Conservation (phyloP, 1,140 invertebrate genomes). For the Melipona quadrifasciata region DNA sequence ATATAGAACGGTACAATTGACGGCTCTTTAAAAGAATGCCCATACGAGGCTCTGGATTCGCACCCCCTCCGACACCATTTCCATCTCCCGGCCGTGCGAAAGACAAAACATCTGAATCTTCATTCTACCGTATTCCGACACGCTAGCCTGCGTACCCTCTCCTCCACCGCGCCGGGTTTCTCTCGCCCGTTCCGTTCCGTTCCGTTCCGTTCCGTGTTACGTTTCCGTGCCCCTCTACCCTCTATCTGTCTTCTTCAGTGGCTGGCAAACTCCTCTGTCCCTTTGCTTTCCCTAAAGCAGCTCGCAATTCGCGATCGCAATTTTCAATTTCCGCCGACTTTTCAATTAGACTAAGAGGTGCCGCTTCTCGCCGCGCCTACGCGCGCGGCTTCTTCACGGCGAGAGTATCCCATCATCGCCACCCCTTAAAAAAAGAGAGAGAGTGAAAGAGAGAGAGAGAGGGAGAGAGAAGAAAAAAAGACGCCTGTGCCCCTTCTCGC, state of each 20-base stretch:
- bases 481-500: conserved; percentile 56
- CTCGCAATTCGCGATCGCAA: conserved; percentile 82
- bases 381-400: conserved; percentile 63
- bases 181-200: conserved; percentile 41
- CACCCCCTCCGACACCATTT: conserved; percentile 57
- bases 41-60: conserved; percentile 75
- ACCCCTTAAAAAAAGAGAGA: conserved; percentile 30
- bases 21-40: conserved; percentile 79
- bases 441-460: too few relatives aligned
- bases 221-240: conserved; percentile 49
- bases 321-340: conserved; percentile 82
- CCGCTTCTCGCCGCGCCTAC: conserved; percentile 67
- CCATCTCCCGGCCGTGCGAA: conserved; percentile 65
- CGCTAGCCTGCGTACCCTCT: conserved; percentile 66
- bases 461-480: background rate
- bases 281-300: conserved; percentile 74
- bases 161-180: background rate
- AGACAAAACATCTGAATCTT: conserved; percentile 80
- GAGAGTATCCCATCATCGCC: conserved; percentile 56
- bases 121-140: conserved; percentile 77
- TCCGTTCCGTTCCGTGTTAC: conserved; percentile 50
- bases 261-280: conserved; percentile 48
- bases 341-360: conserved; percentile 82
- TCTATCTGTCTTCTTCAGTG: conserved; percentile 49
- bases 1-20: conserved; percentile 79